Base-by-base conservation (phyloP, 2,888 invertebrate species). In the Drosophila colorata region DNA sequence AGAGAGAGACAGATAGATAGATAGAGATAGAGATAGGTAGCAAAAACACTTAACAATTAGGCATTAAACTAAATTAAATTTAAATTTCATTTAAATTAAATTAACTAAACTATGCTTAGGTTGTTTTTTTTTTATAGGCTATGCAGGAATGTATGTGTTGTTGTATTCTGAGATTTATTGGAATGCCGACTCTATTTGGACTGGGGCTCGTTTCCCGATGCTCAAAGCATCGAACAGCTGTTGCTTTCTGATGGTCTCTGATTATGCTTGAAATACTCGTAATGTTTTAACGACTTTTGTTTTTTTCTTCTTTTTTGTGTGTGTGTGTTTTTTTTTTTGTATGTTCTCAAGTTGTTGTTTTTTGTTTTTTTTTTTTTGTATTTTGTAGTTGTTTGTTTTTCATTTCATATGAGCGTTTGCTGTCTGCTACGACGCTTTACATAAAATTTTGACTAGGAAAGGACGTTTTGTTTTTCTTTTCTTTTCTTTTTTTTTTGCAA, bases 401-500 rank as follows among this genome's bases (percentile, higher is more conserved):
- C 58, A 69, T 78, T 69, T 74, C 58, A 65, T 69, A 46, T 78
- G 43, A 69, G 74, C 78, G 37, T 47, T 56, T 40, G 37, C 23
- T 51, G 38, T 38, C 37, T 37, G 37, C 37, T 23, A 23, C 25
- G 40, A 61, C 66, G 73, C 68, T 78, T 68, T 74, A 69, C 65
- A 80, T 75, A 76, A 58, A 91, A 91, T 91, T 91, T 91, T 91
- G 91, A 91, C 91, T 91, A 91, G 91, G 90, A 88, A 87, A 87
- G 90, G 89, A 90, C 90, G 90, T 80, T 77, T 76, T 65, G 43
- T 44, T 31, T 64, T 65, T 68, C 31, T 44, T 14, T 38, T 37
- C 28, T 44, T 52, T 48, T 61, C 11, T 59, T 37, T 48, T 18
- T 58, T 33, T 48, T 52, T 28, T 18, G 33, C 43, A 18, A 14